Evolutionary conservation across 1,140 invertebrate genomes (phyloP), one percentile per base, ranked within the genome.

Genomic region (Pseudomyrmex concolor): DNA sequence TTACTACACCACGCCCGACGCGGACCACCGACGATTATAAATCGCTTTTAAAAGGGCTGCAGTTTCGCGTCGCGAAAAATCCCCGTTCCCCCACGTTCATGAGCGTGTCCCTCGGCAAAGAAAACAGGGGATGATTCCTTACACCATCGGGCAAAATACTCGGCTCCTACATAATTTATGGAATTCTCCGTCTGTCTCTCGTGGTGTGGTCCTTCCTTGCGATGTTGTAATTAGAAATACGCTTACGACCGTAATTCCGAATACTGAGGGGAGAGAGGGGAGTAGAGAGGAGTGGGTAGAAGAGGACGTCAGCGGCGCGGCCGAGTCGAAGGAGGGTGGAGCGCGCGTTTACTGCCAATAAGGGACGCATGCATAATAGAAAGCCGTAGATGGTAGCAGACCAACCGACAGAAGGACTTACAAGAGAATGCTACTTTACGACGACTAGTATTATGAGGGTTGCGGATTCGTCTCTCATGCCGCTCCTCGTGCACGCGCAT

Each of bases 341-440:
- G 86, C 84, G 22, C 85, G 50, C 90, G 90, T 91, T 91, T 91
- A 91, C 91, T 91, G 89, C 90, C 91, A 91, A 91, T 91, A 91
- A 91, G 91, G 91, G 90, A 90, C 88, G 91, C 89, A 90, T 91
- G 91, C 91, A 91, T 91, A 91, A 91, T 91, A 91, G 91, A 91
- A 91, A 90, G 86, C 86, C 82, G 85, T 84, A 86, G 84, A 91
- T 87, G 82, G 89, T 85, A 83, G 86, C 76, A 15, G 70, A 62
- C 70, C 84, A 84, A 72, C 89, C 88, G 83, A 90, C 89, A 90
- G 87, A 84, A 86, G 86, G 87, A 90, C 90, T 91, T 90, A 89
- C 88, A 88, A 76, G 90, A 86, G 90, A 89, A 91, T 91, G 90
- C 84, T 91, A 91, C 88, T 91, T 91, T 91, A 91, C 88, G 90